A percentile compares a stretch with the other conserved stretches of the same genome.
Conservation (phyloP, 2,888 invertebrate genomes). For the Drosophila nr. perissopoda region DNA sequence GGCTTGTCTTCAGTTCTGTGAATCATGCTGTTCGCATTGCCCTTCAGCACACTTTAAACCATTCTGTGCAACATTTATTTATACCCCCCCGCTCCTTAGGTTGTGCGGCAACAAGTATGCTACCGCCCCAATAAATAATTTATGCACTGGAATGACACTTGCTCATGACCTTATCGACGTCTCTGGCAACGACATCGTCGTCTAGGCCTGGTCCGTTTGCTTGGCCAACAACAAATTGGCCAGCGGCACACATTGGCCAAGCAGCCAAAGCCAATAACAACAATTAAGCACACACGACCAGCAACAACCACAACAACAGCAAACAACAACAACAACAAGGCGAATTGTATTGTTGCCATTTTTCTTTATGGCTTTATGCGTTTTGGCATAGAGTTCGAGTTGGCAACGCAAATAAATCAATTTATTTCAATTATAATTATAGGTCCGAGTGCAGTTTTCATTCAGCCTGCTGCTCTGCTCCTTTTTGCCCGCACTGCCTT, state of each 20-base stretch:
- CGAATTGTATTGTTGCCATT: conserved; percentile 79
- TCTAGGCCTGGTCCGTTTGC: conserved; percentile 40
- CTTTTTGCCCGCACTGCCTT: conserved; percentile 28
- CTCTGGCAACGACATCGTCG: conserved; percentile 24
- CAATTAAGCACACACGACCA: conserved; percentile 68
- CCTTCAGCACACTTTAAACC: conserved; percentile 53
- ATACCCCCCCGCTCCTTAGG: neutral
- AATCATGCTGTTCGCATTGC: conserved; percentile 42
- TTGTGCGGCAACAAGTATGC: conserved; percentile 11
- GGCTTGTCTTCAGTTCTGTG: conserved; percentile 21
- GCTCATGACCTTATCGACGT: conserved; percentile 78
- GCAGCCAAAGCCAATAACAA: conserved; percentile 70
- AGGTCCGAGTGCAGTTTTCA: conserved; percentile 60
- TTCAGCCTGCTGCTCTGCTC: conserved; percentile 19
- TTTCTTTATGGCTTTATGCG: conserved; percentile 73
- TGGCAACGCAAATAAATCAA: conserved; percentile 82
- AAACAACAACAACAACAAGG: conserved; percentile 21
- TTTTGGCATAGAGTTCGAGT: conserved; percentile 74
- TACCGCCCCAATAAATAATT: conserved; percentile 65
- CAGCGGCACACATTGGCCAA: conserved; percentile 66
- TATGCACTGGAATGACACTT: conserved; percentile 80
- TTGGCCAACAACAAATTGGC: conserved; percentile 49
- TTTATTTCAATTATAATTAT: conserved; percentile 85
- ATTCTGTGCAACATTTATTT: conserved; percentile 45
- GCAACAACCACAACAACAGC: conserved; percentile 27